These are phyloP conservation scores for Amazona ochrocephala DNA, from an alignment of 2,797 vertebrate genomes.

Conservation along the genomic window DNA sequence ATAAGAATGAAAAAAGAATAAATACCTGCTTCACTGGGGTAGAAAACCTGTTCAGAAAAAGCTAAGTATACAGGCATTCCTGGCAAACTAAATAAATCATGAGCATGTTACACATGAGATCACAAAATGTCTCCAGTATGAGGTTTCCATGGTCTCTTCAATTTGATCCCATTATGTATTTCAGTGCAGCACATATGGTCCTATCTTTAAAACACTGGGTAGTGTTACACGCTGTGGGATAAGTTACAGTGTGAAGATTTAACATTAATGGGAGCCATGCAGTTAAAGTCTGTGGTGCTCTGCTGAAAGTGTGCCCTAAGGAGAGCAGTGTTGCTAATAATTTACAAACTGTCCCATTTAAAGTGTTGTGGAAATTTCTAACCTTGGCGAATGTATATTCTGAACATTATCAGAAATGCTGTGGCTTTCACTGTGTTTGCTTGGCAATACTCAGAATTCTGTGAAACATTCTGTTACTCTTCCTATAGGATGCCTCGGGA, in stretches of 20 bases:
- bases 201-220: conserved; percentile 59
- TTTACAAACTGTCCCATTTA: neutral
- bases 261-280: neutral
- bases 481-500: neutral
- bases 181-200: conserved; percentile 17
- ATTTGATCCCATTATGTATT: neutral
- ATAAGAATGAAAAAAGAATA: conserved; percentile 18
- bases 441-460: neutral
- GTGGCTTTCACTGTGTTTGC: neutral
- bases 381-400: neutral
- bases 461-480: neutral
- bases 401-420: neutral
- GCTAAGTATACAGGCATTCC: neutral
- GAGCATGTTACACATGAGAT: neutral
- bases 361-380: neutral
- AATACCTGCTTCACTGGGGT: neutral
- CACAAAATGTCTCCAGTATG: neutral
- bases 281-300: neutral
- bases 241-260: conserved; percentile 45
- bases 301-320: neutral
- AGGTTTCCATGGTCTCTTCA: neutral
- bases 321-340: neutral
- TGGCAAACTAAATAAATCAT: conserved; percentile 38
- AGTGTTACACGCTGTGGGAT: conserved; percentile 24
- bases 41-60: neutral